Conservation (phyloP, 2,113 vertebrate genomes). For the Scomber japonicus region DNA sequence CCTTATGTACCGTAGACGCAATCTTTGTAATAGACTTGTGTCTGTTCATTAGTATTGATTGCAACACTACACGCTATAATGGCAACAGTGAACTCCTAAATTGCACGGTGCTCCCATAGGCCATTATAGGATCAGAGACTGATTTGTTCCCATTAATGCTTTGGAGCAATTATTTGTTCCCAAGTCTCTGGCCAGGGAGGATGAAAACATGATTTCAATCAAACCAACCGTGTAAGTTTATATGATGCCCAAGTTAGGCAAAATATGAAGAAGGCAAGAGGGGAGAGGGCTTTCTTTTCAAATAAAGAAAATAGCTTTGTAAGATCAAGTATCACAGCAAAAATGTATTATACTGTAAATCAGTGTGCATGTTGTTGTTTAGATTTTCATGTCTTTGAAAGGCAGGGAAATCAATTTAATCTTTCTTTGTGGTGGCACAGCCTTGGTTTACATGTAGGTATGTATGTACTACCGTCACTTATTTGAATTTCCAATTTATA, state of each 20-base stretch:
- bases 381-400: conserved; percentile 59
- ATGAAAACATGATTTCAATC: conserved; percentile 43
- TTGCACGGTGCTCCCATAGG: conserved; percentile 51
- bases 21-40: neutral
- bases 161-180: conserved; percentile 15
- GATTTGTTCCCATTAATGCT: conserved; percentile 11
- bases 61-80: conserved; percentile 17
- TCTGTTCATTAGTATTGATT: conserved; percentile 13
- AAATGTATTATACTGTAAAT: conserved; percentile 80
- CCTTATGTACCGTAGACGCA: conserved; percentile 7
- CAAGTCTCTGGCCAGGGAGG: conserved; percentile 6
- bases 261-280: conserved; percentile 22
- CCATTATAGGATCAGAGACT: conserved; percentile 19
- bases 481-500: conserved; percentile 73
- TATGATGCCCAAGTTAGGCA: conserved; percentile 2
- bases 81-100: conserved; percentile 26
- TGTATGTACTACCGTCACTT: conserved; percentile 67
- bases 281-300: conserved; percentile 51
- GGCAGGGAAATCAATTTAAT: conserved; percentile 57
- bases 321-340: conserved; percentile 58
- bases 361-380: conserved; percentile 77
- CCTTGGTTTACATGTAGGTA: conserved; percentile 68
- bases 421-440: conserved; percentile 62
- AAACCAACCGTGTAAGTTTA: conserved; percentile 30
- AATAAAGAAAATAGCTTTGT: conserved; percentile 51